Evolutionary conservation across 1,140 invertebrate species (phyloP), one percentile per base, ranked within the genome.

Genomic region (Eriosoma lanigerum): DNA sequence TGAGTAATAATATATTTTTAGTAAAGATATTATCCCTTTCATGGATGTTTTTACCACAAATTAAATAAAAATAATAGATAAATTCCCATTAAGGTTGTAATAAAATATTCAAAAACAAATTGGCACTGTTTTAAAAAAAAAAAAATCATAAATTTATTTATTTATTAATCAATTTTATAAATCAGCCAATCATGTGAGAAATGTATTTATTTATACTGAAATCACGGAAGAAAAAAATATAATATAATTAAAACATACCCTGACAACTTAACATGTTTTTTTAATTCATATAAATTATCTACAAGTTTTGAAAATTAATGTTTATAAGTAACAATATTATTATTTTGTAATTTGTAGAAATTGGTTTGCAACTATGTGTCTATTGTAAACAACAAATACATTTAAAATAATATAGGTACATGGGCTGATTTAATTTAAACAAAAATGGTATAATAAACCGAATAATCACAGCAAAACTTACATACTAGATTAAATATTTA

Each of bases 381-480:
- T 58, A 75, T 38, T 58, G 29, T 75, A 17, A 76, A 76, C 32
- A 76, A 60, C 29, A 76, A 76, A 60, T 60, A 76, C 38, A 60
- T 60, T 60, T 24, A 76, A 58, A 60, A 56, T 8, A 75, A 75
- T 76, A 76, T 75, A 76, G 60, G n/a, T 38, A 38, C 8, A 78
- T 78, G 75, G 75, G 56, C 56, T 78, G 75, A 78, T 62, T 78
- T n/a, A 60, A 56, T n/a, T 78, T 38, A 78, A 78, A 62, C 56
- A 76, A 52, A 76, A 46, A 60, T 62, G 56, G 75, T 78, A 62
- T 62, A 62, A 78, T 62, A 78, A 78, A 78, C 56, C 48, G 21
- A 62, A 78, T 78, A 78, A 78, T 78, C 75, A 78, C 75, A 78
- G 75, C 56, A 78, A 62, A 78, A 62, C 75, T 76, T 78, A 78